Conservation (phyloP, 37 sponge, comb jelly and placozoan genomes). For the Halichondria panicea region DNA sequence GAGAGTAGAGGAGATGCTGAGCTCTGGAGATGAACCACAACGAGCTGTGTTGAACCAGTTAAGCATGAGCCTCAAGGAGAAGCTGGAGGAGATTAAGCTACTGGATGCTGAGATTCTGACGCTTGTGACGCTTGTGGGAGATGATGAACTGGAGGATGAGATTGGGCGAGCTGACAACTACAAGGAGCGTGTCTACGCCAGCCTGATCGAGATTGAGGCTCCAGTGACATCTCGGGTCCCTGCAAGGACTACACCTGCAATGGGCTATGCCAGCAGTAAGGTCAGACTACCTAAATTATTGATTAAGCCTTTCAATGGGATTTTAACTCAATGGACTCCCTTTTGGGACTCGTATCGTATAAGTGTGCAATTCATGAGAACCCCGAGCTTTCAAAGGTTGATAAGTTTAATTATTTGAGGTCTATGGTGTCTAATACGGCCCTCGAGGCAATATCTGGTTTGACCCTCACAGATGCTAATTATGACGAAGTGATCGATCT, state of each 20-base stretch:
- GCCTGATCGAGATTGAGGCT: background rate
- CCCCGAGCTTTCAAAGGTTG: slow-evolving; percentile 16
- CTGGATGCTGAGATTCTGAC: slow-evolving; percentile 32
- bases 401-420: slow-evolving; percentile 36
- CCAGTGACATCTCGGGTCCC: background rate
- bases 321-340: slow-evolving; percentile 29
- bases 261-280: background rate
- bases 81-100: slow-evolving; percentile 18
- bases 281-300: slow-evolving; percentile 23
- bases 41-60: slow-evolving; percentile 10
- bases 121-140: background rate
- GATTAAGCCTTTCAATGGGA: slow-evolving; percentile 30
- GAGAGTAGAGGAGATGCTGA: background rate
- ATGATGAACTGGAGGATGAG: slow-evolving; percentile 24
- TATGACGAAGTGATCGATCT: slow-evolving; percentile 37
- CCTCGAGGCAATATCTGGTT: slow-evolving; percentile 8
- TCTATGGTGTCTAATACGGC: slow-evolving; percentile 10
- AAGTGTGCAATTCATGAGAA: slow-evolving; percentile 10
- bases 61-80: slow-evolving; percentile 37
- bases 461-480: slow-evolving; percentile 17
- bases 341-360: slow-evolving; percentile 52
- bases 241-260: background rate
- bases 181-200: background rate
- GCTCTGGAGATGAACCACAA: background rate
- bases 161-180: slow-evolving; percentile 26